Conservation (phyloP, 2,888 invertebrate genomes). For the Syritta pipiens region DNA sequence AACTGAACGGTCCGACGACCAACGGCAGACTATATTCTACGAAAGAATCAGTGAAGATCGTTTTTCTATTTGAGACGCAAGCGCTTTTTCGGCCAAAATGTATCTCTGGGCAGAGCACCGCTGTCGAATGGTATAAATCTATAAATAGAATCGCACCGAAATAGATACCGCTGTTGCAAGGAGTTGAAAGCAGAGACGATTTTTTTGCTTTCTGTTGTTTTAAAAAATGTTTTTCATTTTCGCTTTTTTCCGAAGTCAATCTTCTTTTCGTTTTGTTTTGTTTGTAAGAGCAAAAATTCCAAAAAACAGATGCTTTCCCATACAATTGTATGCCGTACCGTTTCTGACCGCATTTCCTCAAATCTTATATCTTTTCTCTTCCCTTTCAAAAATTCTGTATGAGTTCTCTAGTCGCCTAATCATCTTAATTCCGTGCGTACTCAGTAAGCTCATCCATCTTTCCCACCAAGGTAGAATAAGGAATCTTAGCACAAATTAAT, state of each 20-base stretch:
- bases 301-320: too few species aligned
- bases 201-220: constrained; percentile 9
- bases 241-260: constrained; percentile 27
- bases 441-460: too few species aligned
- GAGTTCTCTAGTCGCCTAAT: too few species aligned
- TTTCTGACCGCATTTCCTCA: too few species aligned
- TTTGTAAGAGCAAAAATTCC: too few species aligned
- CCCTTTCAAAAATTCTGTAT: too few species aligned
- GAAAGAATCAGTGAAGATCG: constrained; percentile 75
- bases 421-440: too few species aligned
- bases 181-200: constrained; percentile 63
- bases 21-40: constrained; percentile 80
- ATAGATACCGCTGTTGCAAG: constrained; percentile 76
- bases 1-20: constrained; percentile 80
- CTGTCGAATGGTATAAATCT: constrained; percentile 66
- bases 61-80: constrained; percentile 70
- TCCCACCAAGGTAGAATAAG: not conserved
- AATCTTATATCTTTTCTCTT: too few species aligned
- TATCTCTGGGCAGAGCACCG: constrained; percentile 75
- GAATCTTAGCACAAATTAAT: not conserved
- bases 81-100: constrained; percentile 50
- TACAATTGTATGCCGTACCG: too few species aligned
- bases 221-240: not conserved
- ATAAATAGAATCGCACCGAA: constrained; percentile 78
- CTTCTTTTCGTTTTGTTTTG: constrained; percentile 3